Evolutionary conservation across 2,888 invertebrate genomes (phyloP), one percentile per base, ranked within the genome.

Genomic region (Agriopis leucophaearia): DNA sequence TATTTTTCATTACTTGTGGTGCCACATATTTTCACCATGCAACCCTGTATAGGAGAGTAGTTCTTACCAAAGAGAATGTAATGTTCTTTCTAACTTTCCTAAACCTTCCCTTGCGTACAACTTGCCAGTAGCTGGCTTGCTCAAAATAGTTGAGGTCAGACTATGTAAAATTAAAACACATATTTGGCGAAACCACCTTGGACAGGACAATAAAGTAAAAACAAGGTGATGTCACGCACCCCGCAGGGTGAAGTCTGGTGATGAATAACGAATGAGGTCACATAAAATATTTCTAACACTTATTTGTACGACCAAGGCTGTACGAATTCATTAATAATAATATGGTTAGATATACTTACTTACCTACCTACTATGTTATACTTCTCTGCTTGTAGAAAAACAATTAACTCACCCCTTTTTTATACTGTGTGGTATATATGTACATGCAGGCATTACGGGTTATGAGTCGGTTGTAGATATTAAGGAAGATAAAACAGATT

Each of bases 201-300:
- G 40, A 57, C 55, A 61, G 56, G 15, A 67, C 55, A 63, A 63
- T 58, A 63, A 58, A 58, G 54, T 59, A 56, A 66, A 66, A 69
- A 72, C 69, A 66, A 64, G 61, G 66, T 63, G 59, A 63, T 47
- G 45, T 64, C 42, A 54, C 52, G 47, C 57, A 63, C 63, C 63
- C 66, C 47, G 16, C 42, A 42, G 42, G 59, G 58, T 52, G 57
- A 44, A 59, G 47, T 56, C 67, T 56, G 62, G 47, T 56, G 47
- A 13, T 70, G 70, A 72, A 72, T 72, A 72, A 68, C 48, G 54
- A 72, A 72, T 72, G 67, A 63, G 72, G 65, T 63, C 63, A 68
- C 56, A 60, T 61, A 58, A 69, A 69, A 62, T 67, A 64, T 72
- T 69, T 58, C 45, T 42, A 55, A 38, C 54, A 42, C 52, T 45